These are phyloP conservation scores for Ciconia maguari DNA, from an alignment of 2,113 vertebrate species.

Conservation along the genomic window DNA sequence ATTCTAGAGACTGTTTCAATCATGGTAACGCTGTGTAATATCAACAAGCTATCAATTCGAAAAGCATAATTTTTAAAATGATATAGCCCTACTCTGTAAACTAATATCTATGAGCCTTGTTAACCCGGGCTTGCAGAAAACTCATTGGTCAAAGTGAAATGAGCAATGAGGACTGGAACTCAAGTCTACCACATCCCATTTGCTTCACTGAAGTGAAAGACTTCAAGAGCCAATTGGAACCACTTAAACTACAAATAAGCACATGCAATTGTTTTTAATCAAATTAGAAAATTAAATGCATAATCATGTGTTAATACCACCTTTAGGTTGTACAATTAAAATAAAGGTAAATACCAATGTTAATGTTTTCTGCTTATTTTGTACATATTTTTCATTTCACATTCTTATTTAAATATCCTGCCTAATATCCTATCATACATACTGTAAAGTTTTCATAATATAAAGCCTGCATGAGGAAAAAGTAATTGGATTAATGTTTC, in stretches of 20 bases:
- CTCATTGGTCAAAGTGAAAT: background rate
- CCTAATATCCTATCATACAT: background rate
- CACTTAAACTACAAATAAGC: background rate
- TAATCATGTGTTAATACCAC: background rate
- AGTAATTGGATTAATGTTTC: background rate
- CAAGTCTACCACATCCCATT: background rate
- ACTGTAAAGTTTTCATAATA: background rate
- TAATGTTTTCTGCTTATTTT: background rate
- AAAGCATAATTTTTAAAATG: background rate
- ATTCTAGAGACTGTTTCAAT: background rate
- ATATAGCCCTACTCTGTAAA: background rate
- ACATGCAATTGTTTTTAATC: conserved; percentile 4
- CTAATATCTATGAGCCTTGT: background rate
- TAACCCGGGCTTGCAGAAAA: background rate
- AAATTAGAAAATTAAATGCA: conserved; percentile 24
- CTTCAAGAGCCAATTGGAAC: background rate
- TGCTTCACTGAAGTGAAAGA: conserved; percentile 3
- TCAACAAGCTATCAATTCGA: background rate
- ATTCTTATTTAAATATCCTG: background rate
- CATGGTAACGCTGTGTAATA: background rate
- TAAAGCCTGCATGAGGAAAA: background rate
- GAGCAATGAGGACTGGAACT: background rate
- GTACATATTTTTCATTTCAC: background rate
- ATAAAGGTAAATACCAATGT: background rate
- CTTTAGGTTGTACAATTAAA: background rate